These are phyloP conservation scores for Stenotaenia linearis DNA, from an alignment of 2,888 invertebrate species.

Conservation along the genomic window DNA sequence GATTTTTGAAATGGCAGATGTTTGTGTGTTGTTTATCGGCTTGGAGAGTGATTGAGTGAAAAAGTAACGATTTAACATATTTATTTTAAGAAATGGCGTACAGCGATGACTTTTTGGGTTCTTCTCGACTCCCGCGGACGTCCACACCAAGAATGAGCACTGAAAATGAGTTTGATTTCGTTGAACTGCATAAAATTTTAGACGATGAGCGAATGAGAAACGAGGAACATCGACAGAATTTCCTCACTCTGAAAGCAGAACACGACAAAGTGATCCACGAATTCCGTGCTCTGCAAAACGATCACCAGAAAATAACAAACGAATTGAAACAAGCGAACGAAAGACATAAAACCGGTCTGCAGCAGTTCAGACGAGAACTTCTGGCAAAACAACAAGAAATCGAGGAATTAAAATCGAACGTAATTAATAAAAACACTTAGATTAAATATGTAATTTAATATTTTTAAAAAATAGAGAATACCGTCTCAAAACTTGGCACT, in stretches of 20 bases:
- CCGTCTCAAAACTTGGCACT: background rate
- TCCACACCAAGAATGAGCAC: background rate
- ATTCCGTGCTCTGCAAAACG: background rate
- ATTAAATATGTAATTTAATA: background rate
- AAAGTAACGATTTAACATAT: too few relatives aligned
- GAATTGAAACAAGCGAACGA: background rate
- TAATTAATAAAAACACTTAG: background rate
- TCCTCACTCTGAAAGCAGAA: background rate
- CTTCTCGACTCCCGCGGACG: background rate
- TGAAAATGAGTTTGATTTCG: background rate
- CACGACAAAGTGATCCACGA: background rate
- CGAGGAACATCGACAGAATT: background rate
- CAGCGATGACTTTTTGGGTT: background rate
- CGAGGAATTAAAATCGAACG: background rate
- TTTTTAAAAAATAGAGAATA: background rate
- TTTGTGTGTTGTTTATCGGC: background rate
- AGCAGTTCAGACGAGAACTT: background rate
- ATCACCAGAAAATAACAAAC: background rate
- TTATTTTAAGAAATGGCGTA: too few relatives aligned
- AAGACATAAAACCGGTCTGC: background rate
- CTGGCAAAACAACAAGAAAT: background rate
- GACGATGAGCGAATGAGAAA: background rate
- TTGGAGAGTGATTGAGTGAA: too few relatives aligned
- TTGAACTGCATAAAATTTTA: background rate
- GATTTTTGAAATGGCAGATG: background rate